These are phyloP conservation scores for Dysidea cf. avara DNA, from an alignment of 37 sponge, comb jelly and placozoan genomes.

Conservation along the genomic window DNA sequence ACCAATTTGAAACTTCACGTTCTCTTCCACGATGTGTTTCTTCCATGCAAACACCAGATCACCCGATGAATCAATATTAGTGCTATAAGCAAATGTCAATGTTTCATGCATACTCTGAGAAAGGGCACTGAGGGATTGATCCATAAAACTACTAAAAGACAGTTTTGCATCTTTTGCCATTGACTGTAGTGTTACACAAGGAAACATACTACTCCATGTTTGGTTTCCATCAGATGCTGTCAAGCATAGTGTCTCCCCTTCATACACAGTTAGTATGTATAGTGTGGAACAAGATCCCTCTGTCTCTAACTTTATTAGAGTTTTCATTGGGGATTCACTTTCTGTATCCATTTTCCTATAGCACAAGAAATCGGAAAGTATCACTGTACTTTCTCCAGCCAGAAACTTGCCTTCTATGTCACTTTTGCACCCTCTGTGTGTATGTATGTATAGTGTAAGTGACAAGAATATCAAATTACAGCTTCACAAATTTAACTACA, in stretches of 20 bases:
- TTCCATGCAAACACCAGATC: constrained; percentile 58
- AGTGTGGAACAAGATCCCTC: constrained; percentile 21
- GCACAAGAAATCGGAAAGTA: too few species aligned
- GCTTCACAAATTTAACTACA: too few species aligned
- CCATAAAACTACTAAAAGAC: constrained; percentile 1
- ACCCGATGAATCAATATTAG: background rate
- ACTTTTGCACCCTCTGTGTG: too few species aligned
- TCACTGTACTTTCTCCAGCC: too few species aligned
- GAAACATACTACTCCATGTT: constrained; percentile 36
- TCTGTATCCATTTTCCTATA: too few species aligned
- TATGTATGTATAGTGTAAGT: too few species aligned
- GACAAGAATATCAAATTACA: too few species aligned
- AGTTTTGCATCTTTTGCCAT: constrained; percentile 28
- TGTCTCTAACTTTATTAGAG: constrained; percentile 19
- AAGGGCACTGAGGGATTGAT: constrained; percentile 41
- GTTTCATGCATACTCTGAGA: constrained; percentile 6
- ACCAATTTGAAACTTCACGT: constrained; percentile 62
- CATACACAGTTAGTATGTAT: constrained; percentile 19
- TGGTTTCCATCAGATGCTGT: constrained; percentile 23
- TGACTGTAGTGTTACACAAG: background rate
- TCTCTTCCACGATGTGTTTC: constrained; percentile 43
- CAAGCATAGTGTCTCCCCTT: constrained; percentile 13
- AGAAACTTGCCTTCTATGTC: too few species aligned
- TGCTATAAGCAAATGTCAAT: constrained; percentile 26
- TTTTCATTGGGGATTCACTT: too few species aligned